Conservation (phyloP, 2,888 invertebrate genomes). For the Drosophila cognata region DNA sequence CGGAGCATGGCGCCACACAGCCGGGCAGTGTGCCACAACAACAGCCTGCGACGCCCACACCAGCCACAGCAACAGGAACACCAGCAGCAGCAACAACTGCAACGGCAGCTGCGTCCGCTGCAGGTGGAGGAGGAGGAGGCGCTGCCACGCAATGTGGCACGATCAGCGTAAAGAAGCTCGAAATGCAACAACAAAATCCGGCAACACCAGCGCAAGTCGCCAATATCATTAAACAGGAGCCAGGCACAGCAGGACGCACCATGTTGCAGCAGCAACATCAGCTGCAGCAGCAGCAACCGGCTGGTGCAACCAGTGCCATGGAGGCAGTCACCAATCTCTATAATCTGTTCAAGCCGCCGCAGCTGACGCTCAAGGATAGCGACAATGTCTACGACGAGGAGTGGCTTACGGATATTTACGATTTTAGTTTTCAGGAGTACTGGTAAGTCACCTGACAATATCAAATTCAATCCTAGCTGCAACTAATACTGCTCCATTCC, state of each 20-base stretch:
- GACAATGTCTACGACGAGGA: slow-evolving; percentile 93
- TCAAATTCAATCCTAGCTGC: not conserved
- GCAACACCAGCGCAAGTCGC: slow-evolving; percentile 11
- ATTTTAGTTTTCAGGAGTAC: slow-evolving; percentile 93
- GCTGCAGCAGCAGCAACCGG: slow-evolving; percentile 13
- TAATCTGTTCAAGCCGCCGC: slow-evolving; percentile 89
- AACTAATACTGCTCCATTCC: not conserved
- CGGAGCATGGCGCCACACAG: slow-evolving; percentile 56
- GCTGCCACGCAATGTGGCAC: slow-evolving; percentile 73
- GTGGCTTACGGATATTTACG: slow-evolving; percentile 93
- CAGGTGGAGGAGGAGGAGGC: slow-evolving; percentile 4
- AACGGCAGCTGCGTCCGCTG: not conserved
- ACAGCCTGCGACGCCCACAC: slow-evolving; percentile 60
- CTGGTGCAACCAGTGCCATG: slow-evolving; percentile 33
- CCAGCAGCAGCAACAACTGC: not conserved
- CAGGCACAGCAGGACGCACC: slow-evolving; percentile 40
- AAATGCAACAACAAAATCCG: slow-evolving; percentile 66
- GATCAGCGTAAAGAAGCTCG: slow-evolving; percentile 82
- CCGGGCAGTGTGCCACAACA: slow-evolving; percentile 76
- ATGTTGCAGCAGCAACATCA: slow-evolving; percentile 29
- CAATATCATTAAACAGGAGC: slow-evolving; percentile 61
- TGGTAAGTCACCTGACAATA: slow-evolving; percentile 89
- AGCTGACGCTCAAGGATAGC: slow-evolving; percentile 91
- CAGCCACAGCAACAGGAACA: slow-evolving; percentile 29
- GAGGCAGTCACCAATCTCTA: slow-evolving; percentile 81